phyloP scores from a whole-genome alignment of 2,113 vertebrate species.

The Anarrhichthys ocellatus region DNA sequence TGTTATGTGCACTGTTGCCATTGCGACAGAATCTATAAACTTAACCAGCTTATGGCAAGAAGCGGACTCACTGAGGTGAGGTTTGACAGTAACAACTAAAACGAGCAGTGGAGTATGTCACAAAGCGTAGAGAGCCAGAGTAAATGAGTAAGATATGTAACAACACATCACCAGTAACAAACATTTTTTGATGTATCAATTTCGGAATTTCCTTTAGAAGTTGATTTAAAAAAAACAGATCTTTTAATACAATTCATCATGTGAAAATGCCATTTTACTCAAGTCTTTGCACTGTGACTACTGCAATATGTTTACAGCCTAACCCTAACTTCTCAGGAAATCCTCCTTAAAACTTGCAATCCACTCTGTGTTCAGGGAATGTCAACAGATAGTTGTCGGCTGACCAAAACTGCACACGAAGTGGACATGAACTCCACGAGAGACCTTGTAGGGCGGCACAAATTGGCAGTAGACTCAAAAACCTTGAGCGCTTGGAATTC shows the following conservation, averaged over 20 bases:
- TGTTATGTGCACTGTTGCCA: not conserved
- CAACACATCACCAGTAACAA: not conserved
- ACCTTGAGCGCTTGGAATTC: slow-evolving; percentile 38
- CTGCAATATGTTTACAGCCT: not conserved
- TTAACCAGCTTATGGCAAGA: not conserved
- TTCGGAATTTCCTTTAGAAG: not conserved
- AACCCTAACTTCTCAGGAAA: not conserved
- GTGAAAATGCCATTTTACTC: not conserved
- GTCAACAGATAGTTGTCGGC: not conserved
- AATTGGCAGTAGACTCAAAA: slow-evolving; percentile 14
- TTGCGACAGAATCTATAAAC: not conserved
- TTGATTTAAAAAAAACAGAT: not conserved
- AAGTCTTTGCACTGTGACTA: not conserved
- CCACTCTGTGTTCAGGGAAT: not conserved
- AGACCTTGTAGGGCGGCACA: slow-evolving; percentile 13
- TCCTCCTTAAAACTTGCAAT: not conserved
- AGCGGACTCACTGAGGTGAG: not conserved
- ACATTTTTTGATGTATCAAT: not conserved
- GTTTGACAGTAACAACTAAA: not conserved
- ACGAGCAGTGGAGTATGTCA: not conserved
- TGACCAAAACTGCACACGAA: not conserved
- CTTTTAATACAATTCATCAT: not conserved
- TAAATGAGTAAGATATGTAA: not conserved
- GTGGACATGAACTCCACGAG: not conserved
- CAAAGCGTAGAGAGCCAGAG: not conserved